Base-by-base conservation (phyloP, 2,113 vertebrate genomes). In the Pachycephala philippinensis region DNA sequence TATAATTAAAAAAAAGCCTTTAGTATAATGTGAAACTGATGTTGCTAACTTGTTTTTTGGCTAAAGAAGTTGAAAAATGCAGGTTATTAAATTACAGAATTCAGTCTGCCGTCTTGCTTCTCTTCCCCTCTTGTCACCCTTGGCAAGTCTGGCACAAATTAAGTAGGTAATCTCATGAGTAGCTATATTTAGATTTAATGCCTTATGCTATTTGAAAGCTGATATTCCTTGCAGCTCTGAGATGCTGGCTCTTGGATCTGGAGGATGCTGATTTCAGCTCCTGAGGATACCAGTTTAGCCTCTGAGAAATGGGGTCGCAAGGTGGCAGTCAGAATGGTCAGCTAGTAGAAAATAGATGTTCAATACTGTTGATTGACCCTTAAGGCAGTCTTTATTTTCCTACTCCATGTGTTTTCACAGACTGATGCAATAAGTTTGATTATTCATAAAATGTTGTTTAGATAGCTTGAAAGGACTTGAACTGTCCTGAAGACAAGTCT, bases 161-260 rank as follows among this genome's bases (percentile, higher is more conserved):
- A 93, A 92, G 72, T 86, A 89, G 76, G 60, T 92, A 96, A 96
- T 93, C 85, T 95, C 83, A 83, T 65, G 76, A 84, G 86, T 70
- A 81, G 71, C 88, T 96, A 95, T 86, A 92, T 93, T 94, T 96
- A 94, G 89, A 68, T 95, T 47, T 90, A 90, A 90, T 92, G 79
- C 72, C 44, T 88, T 92, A 53, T 86, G 56, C 90, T 95, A 45
- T 90, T 89, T 96, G 83, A 95, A 97, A 92, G 72, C 72, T 93
- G 76, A 81, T 96, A 90, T 13, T 84, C 91, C 82, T 63, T 89
- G 56, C 54, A 88, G 63, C 63, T 93, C 92, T 91, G 63, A 81
- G 71, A 64, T 74, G 52, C 28, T 81, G 76, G 47, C 65, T 78
- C 23, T 84, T 69, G 79, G 42, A 69, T 70, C 71, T 86, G 47